phyloP scores from a whole-genome alignment of 1,140 invertebrate genomes.

The Aphelinus certus region DNA sequence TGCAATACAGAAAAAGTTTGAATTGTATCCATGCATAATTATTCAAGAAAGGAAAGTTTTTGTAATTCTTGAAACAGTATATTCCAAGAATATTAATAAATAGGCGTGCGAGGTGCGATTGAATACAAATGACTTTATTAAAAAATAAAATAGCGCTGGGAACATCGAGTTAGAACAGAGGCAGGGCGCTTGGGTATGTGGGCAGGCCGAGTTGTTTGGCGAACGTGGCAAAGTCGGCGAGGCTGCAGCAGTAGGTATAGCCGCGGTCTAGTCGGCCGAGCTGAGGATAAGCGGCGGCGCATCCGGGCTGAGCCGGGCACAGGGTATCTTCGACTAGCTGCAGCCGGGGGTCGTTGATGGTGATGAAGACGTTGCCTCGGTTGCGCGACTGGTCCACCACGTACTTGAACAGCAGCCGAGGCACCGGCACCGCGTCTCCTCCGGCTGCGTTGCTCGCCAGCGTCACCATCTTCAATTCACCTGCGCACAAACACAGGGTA shows the following conservation, averaged over 20 bases:
- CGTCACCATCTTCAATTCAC: too few relatives aligned
- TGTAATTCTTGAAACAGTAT: too few relatives aligned
- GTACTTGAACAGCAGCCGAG: slow-evolving; percentile 70
- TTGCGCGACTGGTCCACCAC: slow-evolving; percentile 64
- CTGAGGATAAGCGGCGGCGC: slow-evolving; percentile 6
- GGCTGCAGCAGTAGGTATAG: slow-evolving; percentile 43
- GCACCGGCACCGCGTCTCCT: slow-evolving; percentile 66
- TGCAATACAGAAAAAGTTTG: too few relatives aligned
- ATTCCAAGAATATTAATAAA: too few relatives aligned
- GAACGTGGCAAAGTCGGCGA: slow-evolving; percentile 40
- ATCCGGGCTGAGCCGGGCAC: not conserved
- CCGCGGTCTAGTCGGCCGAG: slow-evolving; percentile 24
- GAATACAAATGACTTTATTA: too few relatives aligned
- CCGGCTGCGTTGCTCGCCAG: slow-evolving; percentile 26
- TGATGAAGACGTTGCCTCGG: slow-evolving; percentile 68
- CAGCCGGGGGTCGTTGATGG: slow-evolving; percentile 70
- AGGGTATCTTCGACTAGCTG: not conserved
- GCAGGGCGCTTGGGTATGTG: slow-evolving; percentile 11
- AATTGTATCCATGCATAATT: too few relatives aligned
- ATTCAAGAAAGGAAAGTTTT: too few relatives aligned
- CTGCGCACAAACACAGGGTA: too few relatives aligned
- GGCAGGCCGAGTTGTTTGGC: slow-evolving; percentile 22
- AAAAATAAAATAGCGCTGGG: too few relatives aligned
- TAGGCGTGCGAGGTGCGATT: too few relatives aligned
- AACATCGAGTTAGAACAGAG: slow-evolving; percentile 5